Base-by-base conservation (phyloP, 1,140 invertebrate genomes). In the Aphidius gifuensis region DNA sequence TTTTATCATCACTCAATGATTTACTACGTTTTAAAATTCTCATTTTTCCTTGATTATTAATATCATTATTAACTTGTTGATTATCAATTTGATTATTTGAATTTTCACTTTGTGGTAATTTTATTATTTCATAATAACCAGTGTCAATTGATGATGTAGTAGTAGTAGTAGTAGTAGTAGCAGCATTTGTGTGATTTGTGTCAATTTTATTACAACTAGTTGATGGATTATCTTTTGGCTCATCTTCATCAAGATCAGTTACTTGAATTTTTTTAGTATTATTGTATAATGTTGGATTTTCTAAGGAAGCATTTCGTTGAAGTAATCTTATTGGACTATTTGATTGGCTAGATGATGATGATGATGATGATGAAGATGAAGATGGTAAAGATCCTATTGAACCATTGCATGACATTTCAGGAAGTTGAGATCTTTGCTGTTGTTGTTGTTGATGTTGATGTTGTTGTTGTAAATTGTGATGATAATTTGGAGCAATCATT, bases 181-280 rank as follows among this genome's bases (percentile, higher is more conserved):
- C 1, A 16, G 16, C 16, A 7, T 56, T 44, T 23, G 4, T 2
- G 32, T 5, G 5, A 50, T 38, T 47, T 47, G 40, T 43, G 5
- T 32, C 42, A 45, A 48, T 44, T 11, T 9, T 53, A 8, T 45
- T 21, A 5, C 21, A 32, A 9, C 7, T 11, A 6, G 46, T 23
- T n/a, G 9, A 16, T n/a, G 44, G 9, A 53, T 54, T 42, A 53
- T 43, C n/a, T 46, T 16, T 46, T 5, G n/a, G 9, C n/a, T 67
- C 62, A 32, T 75, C 73, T 21, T 74, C 73, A 21, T 76, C 69
- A 21, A 75, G 50, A 64, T 74, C 69, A 3, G 72, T 76, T 1
- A 74, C 67, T 46, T 72, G 73, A 4, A 71, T 55, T 38, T 74
- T 68, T 55, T 42, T 53, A 49, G 50, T 51, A 55, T 11, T 47